phyloP scores from a whole-genome alignment of 2,888 invertebrate species.

The Athripsodes cinereus region DNA sequence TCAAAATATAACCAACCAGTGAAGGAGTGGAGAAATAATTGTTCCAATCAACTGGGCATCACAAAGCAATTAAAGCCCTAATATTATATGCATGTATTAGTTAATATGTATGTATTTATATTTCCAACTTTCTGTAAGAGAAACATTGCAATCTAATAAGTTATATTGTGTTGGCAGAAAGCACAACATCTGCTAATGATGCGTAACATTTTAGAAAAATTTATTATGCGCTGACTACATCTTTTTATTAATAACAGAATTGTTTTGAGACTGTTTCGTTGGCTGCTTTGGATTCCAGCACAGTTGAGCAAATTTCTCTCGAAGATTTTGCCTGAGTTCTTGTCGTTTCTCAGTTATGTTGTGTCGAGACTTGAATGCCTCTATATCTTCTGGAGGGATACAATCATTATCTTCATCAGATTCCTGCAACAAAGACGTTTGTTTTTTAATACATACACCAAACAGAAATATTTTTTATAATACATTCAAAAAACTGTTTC shows the following conservation, averaged over 20 bases:
- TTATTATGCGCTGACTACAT: constrained; percentile 8
- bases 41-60: constrained; percentile 7
- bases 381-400: constrained; percentile 85
- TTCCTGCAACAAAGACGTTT: constrained; percentile 49
- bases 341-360: constrained; percentile 75
- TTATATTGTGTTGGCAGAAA: constrained; percentile 18
- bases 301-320: constrained; percentile 75
- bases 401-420: constrained; percentile 72
- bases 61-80: constrained; percentile 20
- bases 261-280: not conserved
- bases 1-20: not conserved
- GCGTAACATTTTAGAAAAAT: too few relatives aligned
- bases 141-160: constrained; percentile 20
- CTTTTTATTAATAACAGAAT: constrained; percentile 4
- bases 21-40: not conserved
- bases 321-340: constrained; percentile 73
- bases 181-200: constrained; percentile 25
- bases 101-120: constrained; percentile 9
- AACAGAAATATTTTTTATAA: too few relatives aligned
- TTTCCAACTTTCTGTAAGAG: constrained; percentile 22
- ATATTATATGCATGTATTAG: too few relatives aligned
- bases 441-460: not conserved
- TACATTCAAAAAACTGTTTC: too few relatives aligned
- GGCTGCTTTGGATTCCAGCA: constrained; percentile 49
- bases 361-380: constrained; percentile 77